Evolutionary conservation across 2,113 vertebrate genomes (phyloP), one percentile per base, ranked within the genome.

Genomic region (Eclectus roratus): DNA sequence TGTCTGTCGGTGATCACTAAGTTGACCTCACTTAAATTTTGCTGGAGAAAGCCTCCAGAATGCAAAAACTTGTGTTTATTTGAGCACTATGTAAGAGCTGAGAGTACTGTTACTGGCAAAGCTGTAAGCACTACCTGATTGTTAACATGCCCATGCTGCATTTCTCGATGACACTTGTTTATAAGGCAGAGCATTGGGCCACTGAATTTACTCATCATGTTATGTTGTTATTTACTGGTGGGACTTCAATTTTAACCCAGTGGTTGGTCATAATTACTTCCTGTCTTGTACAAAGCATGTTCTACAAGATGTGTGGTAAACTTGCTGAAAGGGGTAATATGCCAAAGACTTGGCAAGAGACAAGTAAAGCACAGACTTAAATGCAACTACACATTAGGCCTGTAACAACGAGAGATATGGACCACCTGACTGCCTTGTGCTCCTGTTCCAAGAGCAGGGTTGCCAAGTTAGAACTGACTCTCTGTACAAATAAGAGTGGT

Each of bases 331-430:
- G 47, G n/a, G 21, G 13, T 23, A 8, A 41, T 7, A 8, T 31
- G 46, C 61, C 76, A 61, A 0, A 25, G 43, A 70, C 29, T 44
- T 49, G 46, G 41, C 61, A 44, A 37, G 78, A 71, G 50, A 21
- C 44, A 29, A n/a, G 29, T 21, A 50, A 18, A 5, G 10, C 17
- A 4, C 52, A 68, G 60, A 9, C 33, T 49, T 11, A 15, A 68
- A 35, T 33, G 47, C 46, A 61, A 0, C 39, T 31, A 3, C 11
- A 5, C 0, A 0, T n/a, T 23, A 71, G 28, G 29, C 50, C 64
- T 64, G n/a, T 14, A 28, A n/a, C 29, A 17, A 17, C 4, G 5
- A 31, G 28, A 41, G 18, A 4, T 21, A 14, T 0, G 3, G 25
- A 10, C 7, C 0, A 1, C 31, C 53, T 8, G 33, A 10, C 60